Base-by-base conservation (phyloP, 2,888 invertebrate genomes). In the Habroteleia sp. region DNA sequence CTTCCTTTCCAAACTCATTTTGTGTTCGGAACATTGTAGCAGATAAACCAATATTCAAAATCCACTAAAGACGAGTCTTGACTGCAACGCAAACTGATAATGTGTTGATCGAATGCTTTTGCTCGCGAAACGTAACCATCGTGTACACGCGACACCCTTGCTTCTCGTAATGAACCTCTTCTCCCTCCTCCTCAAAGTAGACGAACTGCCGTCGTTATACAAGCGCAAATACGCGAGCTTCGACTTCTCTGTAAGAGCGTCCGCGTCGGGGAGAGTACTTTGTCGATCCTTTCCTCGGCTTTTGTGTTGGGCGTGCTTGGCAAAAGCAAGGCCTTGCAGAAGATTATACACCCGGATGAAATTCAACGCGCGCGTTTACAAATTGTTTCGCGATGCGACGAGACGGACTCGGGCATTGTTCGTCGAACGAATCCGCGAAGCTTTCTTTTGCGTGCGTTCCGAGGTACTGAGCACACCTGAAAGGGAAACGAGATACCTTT, bases 321-420 rank as follows among this genome's bases (percentile, higher is more conserved):
- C 17, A n/a, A 41, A 27, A 13, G 23, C 20, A 13, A 35, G 35
- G 35, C 20, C 35, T 50, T 13, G 29, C 42, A 33, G 27, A 44
- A 25, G 48, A 62, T 62, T 62, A 37, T 62, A 48, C 46, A 39
- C 31, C 37, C 14, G 48, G 60, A 62, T 62, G 60, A 62, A 62
- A 62, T 62, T 62, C 60, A 13, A 62, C 29, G 17, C 44, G 58
- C 25, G 46, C 62, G 37, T 63, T 63, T 63, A 50, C 50, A 63
- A n/a, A 50, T 63, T 50, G 50, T 63, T 50, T 63, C 44, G 44
- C 42, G 56, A 56, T 11, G 20, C 41, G 41, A 31, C 42, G 56
- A 41, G 27, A 42, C 25, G 42, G n/a, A 14, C 39, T 16, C 29
- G 58, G 8, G 35, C 44, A 60, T 60, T 60, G 58, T 60, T 60